phyloP scores from a whole-genome alignment of 2,113 vertebrate genomes.

The Siphamia tubifer region DNA sequence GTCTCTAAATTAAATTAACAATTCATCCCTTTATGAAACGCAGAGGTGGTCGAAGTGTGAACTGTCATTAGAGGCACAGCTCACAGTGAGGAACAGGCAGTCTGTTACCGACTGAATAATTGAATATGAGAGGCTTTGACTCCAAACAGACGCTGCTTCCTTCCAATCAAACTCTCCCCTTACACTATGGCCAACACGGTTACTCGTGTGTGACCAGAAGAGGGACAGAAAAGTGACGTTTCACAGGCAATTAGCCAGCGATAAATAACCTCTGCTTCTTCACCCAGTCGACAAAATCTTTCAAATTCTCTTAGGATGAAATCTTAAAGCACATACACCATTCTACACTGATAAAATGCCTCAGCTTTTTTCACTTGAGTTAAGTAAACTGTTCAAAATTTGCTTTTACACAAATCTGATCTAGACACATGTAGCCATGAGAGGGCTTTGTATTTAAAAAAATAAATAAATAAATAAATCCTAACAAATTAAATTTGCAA shows the following conservation, averaged over 20 bases:
- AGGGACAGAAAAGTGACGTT: conserved; percentile 9
- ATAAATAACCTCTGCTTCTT: neutral
- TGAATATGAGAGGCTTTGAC: conserved; percentile 55
- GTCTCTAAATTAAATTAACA: neutral
- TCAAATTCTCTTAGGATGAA: no score
- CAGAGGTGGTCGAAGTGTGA: neutral
- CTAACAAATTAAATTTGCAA: no score
- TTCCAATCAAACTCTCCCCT: conserved; percentile 62
- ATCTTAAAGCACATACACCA: no score
- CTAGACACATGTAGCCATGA: no score
- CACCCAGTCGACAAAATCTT: no score
- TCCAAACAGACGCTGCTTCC: conserved; percentile 55
- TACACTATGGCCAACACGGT: conserved; percentile 30
- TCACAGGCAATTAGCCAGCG: neutral
- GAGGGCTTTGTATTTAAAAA: no score
- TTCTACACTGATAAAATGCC: no score
- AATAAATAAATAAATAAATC: no score
- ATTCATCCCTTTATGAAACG: neutral
- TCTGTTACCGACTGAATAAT: conserved; percentile 67
- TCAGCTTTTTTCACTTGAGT: no score
- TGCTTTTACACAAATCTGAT: no score
- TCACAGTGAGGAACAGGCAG: conserved; percentile 28
- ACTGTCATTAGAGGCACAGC: conserved; percentile 28
- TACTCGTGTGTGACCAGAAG: conserved; percentile 8
- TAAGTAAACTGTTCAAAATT: no score